Conservation (phyloP, 1,140 invertebrate species). For the Leptopilina clavipes region DNA sequence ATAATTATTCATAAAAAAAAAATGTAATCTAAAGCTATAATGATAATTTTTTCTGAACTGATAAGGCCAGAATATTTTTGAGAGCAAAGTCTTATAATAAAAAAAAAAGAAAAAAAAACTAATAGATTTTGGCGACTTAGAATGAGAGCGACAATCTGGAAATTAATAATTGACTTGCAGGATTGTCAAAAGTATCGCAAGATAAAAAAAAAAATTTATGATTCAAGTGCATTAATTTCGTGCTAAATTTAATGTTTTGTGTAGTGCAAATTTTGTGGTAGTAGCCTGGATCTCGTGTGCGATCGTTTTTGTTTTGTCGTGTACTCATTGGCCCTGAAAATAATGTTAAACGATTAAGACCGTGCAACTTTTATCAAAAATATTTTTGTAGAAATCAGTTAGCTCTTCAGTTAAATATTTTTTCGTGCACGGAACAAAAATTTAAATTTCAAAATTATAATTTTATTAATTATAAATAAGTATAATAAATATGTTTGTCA, state of each 20-base stretch:
- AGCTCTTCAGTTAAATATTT: background rate
- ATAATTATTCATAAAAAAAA: slow-evolving; percentile 12
- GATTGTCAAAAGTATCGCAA: slow-evolving; percentile 20
- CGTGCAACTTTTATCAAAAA: background rate
- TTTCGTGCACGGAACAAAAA: background rate
- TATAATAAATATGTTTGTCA: no score
- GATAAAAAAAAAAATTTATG: slow-evolving; percentile 42
- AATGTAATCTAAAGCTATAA: slow-evolving; percentile 18
- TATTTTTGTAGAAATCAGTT: background rate
- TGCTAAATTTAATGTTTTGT: slow-evolving; percentile 66
- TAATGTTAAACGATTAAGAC: slow-evolving; percentile 48
- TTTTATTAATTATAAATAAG: no score
- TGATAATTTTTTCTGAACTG: background rate
- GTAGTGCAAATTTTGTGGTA: slow-evolving; percentile 66
- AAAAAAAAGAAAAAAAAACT: no score
- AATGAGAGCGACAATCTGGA: slow-evolving; percentile 32
- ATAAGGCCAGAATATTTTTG: slow-evolving; percentile 19
- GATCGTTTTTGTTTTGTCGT: slow-evolving; percentile 64
- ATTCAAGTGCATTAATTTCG: slow-evolving; percentile 53
- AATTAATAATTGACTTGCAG: slow-evolving; percentile 23
- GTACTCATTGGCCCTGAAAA: slow-evolving; percentile 70
- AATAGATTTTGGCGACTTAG: slow-evolving; percentile 36
- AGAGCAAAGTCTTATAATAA: slow-evolving; percentile 34
- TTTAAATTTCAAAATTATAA: no score
- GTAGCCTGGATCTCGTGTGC: slow-evolving; percentile 64